A percentile compares a stretch with the other conserved stretches of the same genome.
Evolutionary conservation across 2,888 invertebrate species (phyloP).

Genomic region (Halictus ligatus): DNA sequence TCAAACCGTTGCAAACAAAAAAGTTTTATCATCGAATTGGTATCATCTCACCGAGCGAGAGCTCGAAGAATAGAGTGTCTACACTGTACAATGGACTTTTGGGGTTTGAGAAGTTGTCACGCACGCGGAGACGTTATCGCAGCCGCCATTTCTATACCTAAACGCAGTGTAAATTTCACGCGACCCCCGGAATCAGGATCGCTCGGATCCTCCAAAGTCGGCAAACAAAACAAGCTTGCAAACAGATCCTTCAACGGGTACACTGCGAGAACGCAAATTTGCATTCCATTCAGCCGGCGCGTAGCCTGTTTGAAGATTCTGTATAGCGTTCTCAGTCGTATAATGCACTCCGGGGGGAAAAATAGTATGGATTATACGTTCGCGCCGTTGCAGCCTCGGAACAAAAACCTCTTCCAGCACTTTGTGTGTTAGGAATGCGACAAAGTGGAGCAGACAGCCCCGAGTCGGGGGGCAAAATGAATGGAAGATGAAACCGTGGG

Average conservation of each 20-base stretch:
- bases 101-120: background rate
- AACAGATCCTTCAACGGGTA: background rate
- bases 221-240: constrained; percentile 5
- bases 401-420: background rate
- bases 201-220: background rate
- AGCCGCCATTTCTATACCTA: background rate
- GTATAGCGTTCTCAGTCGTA: background rate
- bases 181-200: background rate
- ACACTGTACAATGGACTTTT: background rate
- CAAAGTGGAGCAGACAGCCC: background rate
- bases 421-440: background rate
- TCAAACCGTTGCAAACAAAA: background rate
- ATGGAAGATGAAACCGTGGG: background rate
- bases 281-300: background rate
- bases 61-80: background rate
- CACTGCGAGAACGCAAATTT: constrained; percentile 5
- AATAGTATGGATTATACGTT: background rate
- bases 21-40: background rate
- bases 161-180: background rate
- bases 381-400: background rate
- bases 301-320: background rate
- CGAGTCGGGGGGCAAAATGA: background rate
- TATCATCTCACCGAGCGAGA: too few species aligned
- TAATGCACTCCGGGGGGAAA: background rate
- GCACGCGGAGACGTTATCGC: background rate